Percentiles rank a stretch among this genome's conserved stretches.
Conservation (phyloP, 2,888 invertebrate genomes). For the Onchidella celtica region DNA sequence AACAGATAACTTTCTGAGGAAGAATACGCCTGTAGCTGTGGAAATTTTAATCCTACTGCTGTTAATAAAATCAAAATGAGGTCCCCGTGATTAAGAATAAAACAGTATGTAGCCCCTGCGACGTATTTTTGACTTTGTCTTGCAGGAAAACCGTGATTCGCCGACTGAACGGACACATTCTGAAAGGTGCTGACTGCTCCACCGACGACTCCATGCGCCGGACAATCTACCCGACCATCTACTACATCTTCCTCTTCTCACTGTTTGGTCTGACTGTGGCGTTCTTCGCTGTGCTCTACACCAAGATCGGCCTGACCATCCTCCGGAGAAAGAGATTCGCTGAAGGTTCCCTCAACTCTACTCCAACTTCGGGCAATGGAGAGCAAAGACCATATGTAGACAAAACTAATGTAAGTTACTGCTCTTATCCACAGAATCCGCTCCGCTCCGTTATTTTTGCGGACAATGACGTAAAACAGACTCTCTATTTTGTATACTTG, state of each 20-base stretch:
- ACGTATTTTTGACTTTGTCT: no score
- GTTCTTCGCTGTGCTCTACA: constrained; percentile 71
- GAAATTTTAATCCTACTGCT: no score
- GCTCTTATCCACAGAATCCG: no score
- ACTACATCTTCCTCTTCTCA: constrained; percentile 71
- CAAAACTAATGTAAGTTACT: constrained; percentile 16
- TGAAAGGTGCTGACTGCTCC: constrained; percentile 66
- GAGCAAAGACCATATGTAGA: background rate
- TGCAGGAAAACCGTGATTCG: constrained; percentile 46
- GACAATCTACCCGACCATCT: constrained; percentile 70
- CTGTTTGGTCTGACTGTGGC: constrained; percentile 68
- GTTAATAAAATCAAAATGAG: no score
- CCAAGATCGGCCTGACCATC: constrained; percentile 68
- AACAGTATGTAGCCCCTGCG: no score
- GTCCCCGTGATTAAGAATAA: no score
- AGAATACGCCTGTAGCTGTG: no score
- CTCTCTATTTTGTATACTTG: no score
- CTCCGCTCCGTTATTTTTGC: no score
- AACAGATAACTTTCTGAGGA: no score
- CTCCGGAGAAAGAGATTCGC: constrained; percentile 67
- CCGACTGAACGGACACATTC: constrained; percentile 36
- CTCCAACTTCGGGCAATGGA: constrained; percentile 1
- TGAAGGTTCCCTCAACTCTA: constrained; percentile 60
- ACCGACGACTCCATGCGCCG: constrained; percentile 69
- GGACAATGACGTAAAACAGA: no score